Conservation (phyloP, 1,140 invertebrate species). For the Leptopilina clavipes region DNA sequence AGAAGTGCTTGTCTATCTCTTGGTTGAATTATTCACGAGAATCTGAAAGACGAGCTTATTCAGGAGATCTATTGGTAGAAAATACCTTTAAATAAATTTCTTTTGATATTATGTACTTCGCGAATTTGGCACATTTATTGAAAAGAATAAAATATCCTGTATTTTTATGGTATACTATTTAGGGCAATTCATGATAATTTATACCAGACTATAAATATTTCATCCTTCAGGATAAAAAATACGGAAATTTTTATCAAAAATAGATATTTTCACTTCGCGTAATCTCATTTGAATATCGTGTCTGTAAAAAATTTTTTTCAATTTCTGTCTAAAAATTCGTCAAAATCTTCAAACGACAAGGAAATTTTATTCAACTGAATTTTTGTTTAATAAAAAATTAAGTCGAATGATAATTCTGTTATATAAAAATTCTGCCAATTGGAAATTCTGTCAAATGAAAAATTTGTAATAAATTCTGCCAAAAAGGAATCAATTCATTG, state of each 20-base stretch:
- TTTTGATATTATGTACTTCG: background rate
- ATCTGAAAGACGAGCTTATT: background rate
- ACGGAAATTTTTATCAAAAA: too few relatives aligned
- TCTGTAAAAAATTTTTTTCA: too few relatives aligned
- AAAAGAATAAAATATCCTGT: slow-evolving; percentile 15
- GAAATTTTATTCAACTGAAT: too few relatives aligned
- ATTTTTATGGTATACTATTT: background rate
- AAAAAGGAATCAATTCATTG: too few relatives aligned
- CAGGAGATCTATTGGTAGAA: background rate
- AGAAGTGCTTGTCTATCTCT: slow-evolving; percentile 1
- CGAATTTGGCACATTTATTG: background rate
- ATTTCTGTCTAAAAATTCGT: too few relatives aligned
- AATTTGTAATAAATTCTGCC: too few relatives aligned
- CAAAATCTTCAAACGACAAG: too few relatives aligned
- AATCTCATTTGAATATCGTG: too few relatives aligned
- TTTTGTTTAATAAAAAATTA: too few relatives aligned
- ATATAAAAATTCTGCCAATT: background rate
- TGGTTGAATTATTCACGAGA: background rate
- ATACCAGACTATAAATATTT: background rate
- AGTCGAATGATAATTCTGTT: too few relatives aligned
- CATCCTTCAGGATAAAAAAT: background rate
- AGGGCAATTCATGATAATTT: slow-evolving; percentile 33
- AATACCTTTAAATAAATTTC: slow-evolving; percentile 13
- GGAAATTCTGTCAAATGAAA: too few relatives aligned
- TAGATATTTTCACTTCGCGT: too few relatives aligned